Evolutionary conservation across 2,797 vertebrate species (phyloP).

Genomic region (Oreonectes daqikongensis): DNA sequence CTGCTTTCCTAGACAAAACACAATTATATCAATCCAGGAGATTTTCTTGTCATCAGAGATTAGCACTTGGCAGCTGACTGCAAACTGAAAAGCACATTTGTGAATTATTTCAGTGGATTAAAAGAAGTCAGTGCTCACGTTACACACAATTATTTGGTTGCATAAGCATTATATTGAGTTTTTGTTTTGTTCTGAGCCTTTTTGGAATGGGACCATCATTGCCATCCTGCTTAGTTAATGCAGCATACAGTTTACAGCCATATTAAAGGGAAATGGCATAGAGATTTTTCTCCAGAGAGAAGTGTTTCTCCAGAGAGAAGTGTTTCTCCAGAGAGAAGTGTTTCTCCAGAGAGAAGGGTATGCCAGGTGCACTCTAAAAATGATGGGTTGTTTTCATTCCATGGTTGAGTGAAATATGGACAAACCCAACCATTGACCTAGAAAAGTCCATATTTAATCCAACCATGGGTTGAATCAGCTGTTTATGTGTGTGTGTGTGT

Average conservation of each 20-base stretch:
- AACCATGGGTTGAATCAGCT: too few relatives aligned
- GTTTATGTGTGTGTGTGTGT: too few relatives aligned
- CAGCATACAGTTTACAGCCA: not conserved
- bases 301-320: too few relatives aligned
- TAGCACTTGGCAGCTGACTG: not conserved
- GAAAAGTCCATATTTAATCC: too few relatives aligned
- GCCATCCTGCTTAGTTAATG: too few relatives aligned
- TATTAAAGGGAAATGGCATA: not conserved
- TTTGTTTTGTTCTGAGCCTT: not conserved
- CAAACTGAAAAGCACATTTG: not conserved
- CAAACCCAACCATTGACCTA: too few relatives aligned
- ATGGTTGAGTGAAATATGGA: too few relatives aligned
- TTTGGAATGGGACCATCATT: too few relatives aligned
- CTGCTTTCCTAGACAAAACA: constrained; percentile 8
- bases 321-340: too few relatives aligned
- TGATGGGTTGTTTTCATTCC: too few relatives aligned
- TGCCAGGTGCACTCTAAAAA: too few relatives aligned
- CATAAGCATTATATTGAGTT: not conserved
- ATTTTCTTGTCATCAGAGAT: not conserved
- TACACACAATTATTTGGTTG: not conserved
- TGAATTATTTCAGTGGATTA: constrained; percentile 77
- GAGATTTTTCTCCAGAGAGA: not conserved
- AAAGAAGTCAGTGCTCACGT: constrained; percentile 69
- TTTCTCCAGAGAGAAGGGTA: not conserved
- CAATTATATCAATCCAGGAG: not conserved